Base-by-base conservation (phyloP, 2,888 invertebrate genomes). In the Scaptomyza reducta region DNA sequence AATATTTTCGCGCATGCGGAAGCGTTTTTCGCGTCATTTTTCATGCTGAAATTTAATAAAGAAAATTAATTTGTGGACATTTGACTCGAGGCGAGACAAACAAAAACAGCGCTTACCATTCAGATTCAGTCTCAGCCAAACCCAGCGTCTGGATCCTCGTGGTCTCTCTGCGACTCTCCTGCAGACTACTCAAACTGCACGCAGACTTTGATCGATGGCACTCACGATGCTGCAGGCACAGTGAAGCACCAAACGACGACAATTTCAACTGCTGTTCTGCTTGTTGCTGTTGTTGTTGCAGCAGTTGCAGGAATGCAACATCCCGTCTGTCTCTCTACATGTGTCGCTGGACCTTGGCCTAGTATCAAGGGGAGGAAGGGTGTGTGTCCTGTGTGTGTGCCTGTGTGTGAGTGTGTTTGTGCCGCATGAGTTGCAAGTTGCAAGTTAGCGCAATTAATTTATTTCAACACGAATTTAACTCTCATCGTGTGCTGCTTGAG, bases 1-100 rank as follows among this genome's bases (percentile, higher is more conserved):
- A 76, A 74, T 70, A 61, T 66, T 46, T 44, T 55, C 61, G 86
- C 83, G 77, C 84, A 86, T 78, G 85, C 85, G 85, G 87, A 86
- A 86, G 85, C 85, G 87, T 87, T 86, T 85, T 79, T 79, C 79
- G 82, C 87, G 87, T 85, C 87, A 85, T 86, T 87, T 87, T 87
- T 87, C 85, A 87, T 85, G 84, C 84, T 87, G 85, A 87, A 87
- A 86, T 84, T 86, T 86, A 86, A 86, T 86, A 86, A 86, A 86
- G 83, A 86, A 87, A 87, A 86, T 86, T 86, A 86, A 86, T 86
- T 86, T 86, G 85, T 87, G 87, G 85, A 87, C 85, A 87, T 86
- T 87, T 86, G 87, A 86, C 87, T 86, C 77, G 80, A 73, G 85
- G 85, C 85, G 74, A 84, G 79, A 79, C 77, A 74, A 77, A 79